Conservation (phyloP, 2,113 vertebrate genomes). For the Myiozetetes cayanensis region DNA sequence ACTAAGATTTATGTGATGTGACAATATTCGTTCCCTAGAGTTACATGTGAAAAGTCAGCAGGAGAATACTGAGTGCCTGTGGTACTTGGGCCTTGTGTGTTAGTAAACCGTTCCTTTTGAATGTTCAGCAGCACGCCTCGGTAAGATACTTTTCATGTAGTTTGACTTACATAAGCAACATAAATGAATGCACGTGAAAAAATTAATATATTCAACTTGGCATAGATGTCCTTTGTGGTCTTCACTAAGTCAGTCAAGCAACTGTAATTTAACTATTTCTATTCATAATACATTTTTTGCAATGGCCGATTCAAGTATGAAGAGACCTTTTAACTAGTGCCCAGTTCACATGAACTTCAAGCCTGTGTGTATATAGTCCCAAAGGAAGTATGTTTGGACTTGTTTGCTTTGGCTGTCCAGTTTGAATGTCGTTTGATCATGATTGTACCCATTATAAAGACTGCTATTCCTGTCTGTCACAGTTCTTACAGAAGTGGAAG, state of each 20-base stretch:
- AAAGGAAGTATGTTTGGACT: not conserved
- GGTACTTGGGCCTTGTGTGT: not conserved
- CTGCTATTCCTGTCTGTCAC: not conserved
- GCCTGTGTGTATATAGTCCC: not conserved
- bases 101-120: not conserved
- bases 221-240: not conserved
- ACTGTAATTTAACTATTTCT: not conserved
- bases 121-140: not conserved
- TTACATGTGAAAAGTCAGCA: not conserved
- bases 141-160: not conserved
- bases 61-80: not conserved
- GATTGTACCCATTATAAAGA: not conserved
- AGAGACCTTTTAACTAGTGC: not conserved
- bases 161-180: not conserved
- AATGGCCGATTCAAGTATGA: not conserved
- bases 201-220: not conserved
- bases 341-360: not conserved
- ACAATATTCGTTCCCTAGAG: not conserved
- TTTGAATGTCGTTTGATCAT: not conserved
- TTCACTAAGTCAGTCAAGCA: not conserved
- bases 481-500: not conserved
- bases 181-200: accelerated
- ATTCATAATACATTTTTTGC: not conserved
- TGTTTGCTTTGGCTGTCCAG: not conserved
- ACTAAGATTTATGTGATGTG: not conserved